Evolutionary conservation across 2,113 vertebrate species (phyloP), one percentile per base, ranked within the genome.

Genomic region (Epinephelus moara): DNA sequence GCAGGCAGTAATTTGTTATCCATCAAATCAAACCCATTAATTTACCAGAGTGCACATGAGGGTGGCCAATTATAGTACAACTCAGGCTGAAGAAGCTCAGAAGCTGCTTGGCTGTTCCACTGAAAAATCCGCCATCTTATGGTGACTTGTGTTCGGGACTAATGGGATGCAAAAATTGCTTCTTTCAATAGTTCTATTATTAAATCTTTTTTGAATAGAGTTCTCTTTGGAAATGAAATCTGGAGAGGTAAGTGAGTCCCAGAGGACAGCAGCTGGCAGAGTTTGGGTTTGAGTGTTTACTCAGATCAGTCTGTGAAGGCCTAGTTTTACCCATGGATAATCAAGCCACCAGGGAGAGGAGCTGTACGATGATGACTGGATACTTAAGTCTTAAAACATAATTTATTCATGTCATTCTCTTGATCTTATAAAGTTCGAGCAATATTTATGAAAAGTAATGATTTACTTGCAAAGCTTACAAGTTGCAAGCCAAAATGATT

Each of bases 361-460:
- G 37, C 18, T 2, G 11, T 27, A 52, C 23, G 57, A 52, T 47
- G 19, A 63, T 59, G 64, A 75, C 15, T 27, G 67, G 53, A 76
- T 61, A 52, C 57, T 74, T 75, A 18, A 76, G 5, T 70, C 4
- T 17, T 67, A n/a, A 76, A 77, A 64, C 52, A 52, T 62, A 3
- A 73, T 68, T 72, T 50, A 82, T 85, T 83, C 50, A 80, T 80
- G 19, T 59, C 10, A 82, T 68, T 82, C 64, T 67, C 37, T 69
- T 76, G 25, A 69, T 81, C 63, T 57, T 21, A 25, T 61, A 74
- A 53, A 61, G 23, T 37, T 62, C 19, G 59, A 80, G 50, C 0
- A 64, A 55, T 60, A 59, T 73, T 40, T 40, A 71, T 60, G 27
- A 75, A 70, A 60, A 66, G 47, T 61, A 33, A 66, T 60, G 37